phyloP scores from a whole-genome alignment of 2,797 vertebrate species.

The Bucorvus abyssinicus region DNA sequence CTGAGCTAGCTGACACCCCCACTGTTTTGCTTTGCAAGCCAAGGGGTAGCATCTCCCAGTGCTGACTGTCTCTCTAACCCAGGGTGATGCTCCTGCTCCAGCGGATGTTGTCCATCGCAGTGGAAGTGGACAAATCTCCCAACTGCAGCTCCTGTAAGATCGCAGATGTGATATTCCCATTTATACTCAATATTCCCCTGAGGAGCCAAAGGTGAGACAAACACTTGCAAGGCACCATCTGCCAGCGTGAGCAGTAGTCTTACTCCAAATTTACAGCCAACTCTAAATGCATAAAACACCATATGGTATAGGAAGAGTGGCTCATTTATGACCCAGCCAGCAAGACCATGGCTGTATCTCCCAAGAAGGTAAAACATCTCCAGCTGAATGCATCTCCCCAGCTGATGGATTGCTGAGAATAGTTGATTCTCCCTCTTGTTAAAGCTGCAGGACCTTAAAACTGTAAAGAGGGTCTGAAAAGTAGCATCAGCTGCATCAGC shows the following conservation, averaged over 20 bases:
- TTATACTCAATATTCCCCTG: conserved; percentile 77
- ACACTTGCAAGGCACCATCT: not conserved
- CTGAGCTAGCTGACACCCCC: not conserved
- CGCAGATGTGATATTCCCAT: conserved; percentile 83
- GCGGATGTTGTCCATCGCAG: conserved; percentile 87
- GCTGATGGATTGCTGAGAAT: not conserved
- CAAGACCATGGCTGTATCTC: not conserved
- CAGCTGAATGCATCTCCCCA: not conserved
- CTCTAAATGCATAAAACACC: not conserved
- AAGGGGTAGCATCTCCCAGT: not conserved
- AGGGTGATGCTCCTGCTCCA: conserved; percentile 86
- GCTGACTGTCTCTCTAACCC: conserved; percentile 1
- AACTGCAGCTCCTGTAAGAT: conserved; percentile 85
- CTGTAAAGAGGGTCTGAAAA: not conserved
- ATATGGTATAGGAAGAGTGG: not conserved
- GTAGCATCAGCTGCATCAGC: not conserved
- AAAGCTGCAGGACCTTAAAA: not conserved
- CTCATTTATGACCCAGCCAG: not conserved
- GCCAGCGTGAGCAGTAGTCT: not conserved
- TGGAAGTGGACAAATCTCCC: conserved; percentile 90
- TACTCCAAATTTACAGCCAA: not conserved
- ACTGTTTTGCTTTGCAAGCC: not conserved
- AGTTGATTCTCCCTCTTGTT: not conserved
- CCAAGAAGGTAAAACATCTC: not conserved
- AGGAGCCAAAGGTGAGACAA: conserved; percentile 80